Evolutionary conservation across 2,113 vertebrate species (phyloP).

Genomic region (Scartelaos histophorus): DNA sequence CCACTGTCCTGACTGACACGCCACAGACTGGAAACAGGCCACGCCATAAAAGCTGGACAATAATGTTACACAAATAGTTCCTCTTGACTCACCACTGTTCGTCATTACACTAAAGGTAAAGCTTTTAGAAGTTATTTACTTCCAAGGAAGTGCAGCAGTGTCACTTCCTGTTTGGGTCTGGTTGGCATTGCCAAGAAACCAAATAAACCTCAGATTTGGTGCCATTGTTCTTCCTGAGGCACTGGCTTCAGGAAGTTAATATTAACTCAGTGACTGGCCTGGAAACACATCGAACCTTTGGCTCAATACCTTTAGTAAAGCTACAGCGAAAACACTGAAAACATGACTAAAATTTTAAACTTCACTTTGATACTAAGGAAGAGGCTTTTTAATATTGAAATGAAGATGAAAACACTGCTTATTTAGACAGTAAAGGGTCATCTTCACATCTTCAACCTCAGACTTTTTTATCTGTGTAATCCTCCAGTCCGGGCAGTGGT

Average conservation of each 20-base stretch:
- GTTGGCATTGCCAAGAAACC: constrained; percentile 17
- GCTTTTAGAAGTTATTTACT: neutral
- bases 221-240: constrained; percentile 41
- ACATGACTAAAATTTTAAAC: no score
- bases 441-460: no score
- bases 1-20: constrained; percentile 65
- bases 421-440: no score
- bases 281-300: constrained; percentile 42
- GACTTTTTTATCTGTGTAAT: no score
- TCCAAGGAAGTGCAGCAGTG: constrained; percentile 23
- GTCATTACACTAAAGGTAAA: constrained; percentile 6
- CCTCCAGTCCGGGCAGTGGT: no score
- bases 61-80: constrained; percentile 20
- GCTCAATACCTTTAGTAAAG: constrained; percentile 7
- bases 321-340: neutral
- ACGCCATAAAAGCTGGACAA: constrained; percentile 13
- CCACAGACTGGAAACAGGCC: constrained; percentile 6
- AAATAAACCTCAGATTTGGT: constrained; percentile 21
- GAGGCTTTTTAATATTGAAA: no score
- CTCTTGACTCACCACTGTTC: constrained; percentile 11
- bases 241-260: constrained; percentile 62
- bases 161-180: constrained; percentile 30
- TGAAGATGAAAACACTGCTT: no score
- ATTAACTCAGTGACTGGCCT: constrained; percentile 38
- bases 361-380: no score